These are phyloP conservation scores for Andrena minutula DNA, from an alignment of 2,888 invertebrate genomes.

Conservation along the genomic window DNA sequence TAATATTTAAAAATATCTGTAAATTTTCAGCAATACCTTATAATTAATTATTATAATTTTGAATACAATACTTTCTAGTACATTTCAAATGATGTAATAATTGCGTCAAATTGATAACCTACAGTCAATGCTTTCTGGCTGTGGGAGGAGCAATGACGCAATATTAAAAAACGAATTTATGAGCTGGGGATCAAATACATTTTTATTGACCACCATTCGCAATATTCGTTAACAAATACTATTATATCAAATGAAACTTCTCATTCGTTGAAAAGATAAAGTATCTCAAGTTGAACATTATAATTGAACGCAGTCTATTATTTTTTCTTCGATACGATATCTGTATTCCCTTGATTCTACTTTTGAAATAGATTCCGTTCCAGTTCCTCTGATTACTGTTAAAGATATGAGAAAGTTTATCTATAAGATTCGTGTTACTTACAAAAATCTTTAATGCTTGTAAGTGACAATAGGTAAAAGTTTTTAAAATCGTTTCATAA, in stretches of 20 bases:
- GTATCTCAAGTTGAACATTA: neutral
- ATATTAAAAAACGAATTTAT: constrained; percentile 74
- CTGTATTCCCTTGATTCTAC: neutral
- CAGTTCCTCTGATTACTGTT: constrained; percentile 17
- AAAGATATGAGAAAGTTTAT: neutral
- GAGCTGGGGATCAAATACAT: constrained; percentile 62
- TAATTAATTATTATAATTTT: neutral
- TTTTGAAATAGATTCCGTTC: neutral
- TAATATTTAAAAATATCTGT: too few species aligned
- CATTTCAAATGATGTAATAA: constrained; percentile 1
- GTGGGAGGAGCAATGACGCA: constrained; percentile 82
- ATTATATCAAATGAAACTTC: neutral
- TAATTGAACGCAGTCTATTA: too few species aligned
- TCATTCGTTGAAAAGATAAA: neutral
- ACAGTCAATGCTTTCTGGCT: constrained; percentile 65
- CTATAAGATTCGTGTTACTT: neutral
- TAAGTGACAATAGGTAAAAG: neutral
- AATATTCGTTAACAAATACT: constrained; percentile 62
- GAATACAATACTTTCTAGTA: neutral
- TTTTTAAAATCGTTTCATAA: constrained; percentile 19
- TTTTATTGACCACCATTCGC: constrained; percentile 45
- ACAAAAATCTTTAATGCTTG: neutral
- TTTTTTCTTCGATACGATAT: neutral
- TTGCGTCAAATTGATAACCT: constrained; percentile 80
- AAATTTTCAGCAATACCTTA: too few species aligned